A percentile compares a stretch with the other conserved stretches of the same genome.
phyloP scores from a whole-genome alignment of 1,140 invertebrate species.

The Homarus americanus region DNA sequence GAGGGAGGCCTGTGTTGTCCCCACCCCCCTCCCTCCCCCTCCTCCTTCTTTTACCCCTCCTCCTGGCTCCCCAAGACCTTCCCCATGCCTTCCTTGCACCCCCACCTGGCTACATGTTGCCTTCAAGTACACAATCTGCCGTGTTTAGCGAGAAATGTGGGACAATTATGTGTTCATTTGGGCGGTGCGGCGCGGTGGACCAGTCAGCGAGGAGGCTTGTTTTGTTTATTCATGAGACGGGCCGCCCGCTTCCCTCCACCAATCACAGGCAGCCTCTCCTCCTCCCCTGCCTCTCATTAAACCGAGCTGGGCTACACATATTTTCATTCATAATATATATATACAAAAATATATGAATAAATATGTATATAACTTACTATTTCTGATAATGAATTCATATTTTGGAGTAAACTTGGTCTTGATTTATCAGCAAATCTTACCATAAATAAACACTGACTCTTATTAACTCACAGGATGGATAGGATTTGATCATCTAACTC shows the following conservation, averaged over 20 bases:
- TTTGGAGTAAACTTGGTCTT: too few species aligned
- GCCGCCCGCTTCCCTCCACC: background rate
- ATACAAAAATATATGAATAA: too few species aligned
- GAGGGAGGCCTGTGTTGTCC: too few species aligned
- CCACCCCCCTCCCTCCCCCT: background rate
- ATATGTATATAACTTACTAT: too few species aligned
- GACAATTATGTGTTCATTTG: slow-evolving; percentile 43
- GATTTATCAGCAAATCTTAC: too few species aligned
- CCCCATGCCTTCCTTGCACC: background rate
- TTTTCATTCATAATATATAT: too few species aligned
- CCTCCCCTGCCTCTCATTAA: background rate
- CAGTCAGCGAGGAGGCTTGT: slow-evolving; percentile 15
- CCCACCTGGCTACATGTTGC: background rate
- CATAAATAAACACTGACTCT: too few species aligned
- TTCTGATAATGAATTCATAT: too few species aligned
- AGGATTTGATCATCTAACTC: too few species aligned
- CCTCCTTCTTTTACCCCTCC: background rate
- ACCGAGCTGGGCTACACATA: too few species aligned
- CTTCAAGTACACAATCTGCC: slow-evolving; percentile 16
- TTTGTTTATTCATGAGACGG: slow-evolving; percentile 18
- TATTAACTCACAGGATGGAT: too few species aligned
- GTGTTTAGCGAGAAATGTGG: slow-evolving; percentile 43
- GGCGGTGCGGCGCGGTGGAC: slow-evolving; percentile 1
- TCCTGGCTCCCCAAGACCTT: background rate
- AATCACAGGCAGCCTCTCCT: background rate